phyloP scores from a whole-genome alignment of 2,113 vertebrate genomes.

The Corvus hawaiiensis region DNA sequence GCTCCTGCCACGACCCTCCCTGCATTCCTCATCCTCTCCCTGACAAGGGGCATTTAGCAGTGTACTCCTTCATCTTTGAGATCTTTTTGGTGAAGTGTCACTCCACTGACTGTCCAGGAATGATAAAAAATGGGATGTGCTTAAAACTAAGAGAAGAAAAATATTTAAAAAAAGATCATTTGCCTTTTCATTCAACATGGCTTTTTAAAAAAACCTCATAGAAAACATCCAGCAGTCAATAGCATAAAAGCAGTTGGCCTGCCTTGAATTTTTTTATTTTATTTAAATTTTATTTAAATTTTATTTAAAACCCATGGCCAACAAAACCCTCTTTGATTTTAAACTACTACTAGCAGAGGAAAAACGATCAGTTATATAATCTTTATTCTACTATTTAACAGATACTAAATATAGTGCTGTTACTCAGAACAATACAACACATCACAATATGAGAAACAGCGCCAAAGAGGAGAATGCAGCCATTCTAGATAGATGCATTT shows the following conservation, averaged over 20 bases:
- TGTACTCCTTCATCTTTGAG: not conserved
- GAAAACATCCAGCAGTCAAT: not conserved
- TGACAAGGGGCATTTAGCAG: not conserved
- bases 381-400: constrained; percentile 13
- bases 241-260: not conserved
- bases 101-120: not conserved
- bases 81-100: not conserved
- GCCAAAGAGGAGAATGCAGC: not conserved
- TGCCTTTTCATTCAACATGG: not conserved
- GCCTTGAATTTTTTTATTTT: not conserved
- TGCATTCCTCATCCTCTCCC: not conserved
- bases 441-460: not conserved
- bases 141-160: not conserved
- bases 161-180: not conserved
- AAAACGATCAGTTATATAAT: constrained; percentile 2
- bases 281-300: too few relatives aligned
- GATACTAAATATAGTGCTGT: constrained; percentile 22
- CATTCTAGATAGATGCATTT: not conserved
- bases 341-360: not conserved
- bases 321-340: not conserved
- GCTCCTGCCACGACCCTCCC: not conserved
- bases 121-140: not conserved
- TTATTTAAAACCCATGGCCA: not conserved
- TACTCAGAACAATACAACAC: constrained; percentile 28
- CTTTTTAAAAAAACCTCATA: not conserved